A percentile compares a stretch with the other conserved stretches of the same genome.
Conservation (phyloP, 2,888 invertebrate species). For the Tachystola acroxantha region DNA sequence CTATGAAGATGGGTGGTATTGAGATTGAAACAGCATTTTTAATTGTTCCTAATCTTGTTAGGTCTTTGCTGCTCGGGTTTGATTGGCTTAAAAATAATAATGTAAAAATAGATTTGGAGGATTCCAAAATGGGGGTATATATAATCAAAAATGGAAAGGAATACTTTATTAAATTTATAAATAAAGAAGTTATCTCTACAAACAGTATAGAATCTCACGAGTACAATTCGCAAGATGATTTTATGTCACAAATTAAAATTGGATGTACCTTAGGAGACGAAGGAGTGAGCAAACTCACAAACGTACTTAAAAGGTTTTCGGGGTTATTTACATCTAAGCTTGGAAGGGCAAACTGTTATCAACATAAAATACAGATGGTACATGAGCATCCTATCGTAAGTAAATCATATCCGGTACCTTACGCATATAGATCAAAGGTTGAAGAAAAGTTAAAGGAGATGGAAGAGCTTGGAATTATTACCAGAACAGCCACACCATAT, state of each 20-base stretch:
- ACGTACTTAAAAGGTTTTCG: background rate
- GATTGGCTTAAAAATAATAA: constrained; percentile 2
- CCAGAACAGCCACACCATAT: constrained; percentile 12
- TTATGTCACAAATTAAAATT: too few relatives aligned
- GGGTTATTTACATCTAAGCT: background rate
- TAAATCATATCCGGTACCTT: constrained; percentile 4
- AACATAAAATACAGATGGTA: constrained; percentile 1
- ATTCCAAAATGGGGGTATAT: too few relatives aligned
- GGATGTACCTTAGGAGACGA: too few relatives aligned
- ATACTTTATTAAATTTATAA: too few relatives aligned
- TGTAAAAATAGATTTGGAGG: background rate
- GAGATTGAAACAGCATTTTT: background rate
- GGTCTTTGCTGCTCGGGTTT: constrained; percentile 4
- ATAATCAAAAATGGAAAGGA: too few relatives aligned
- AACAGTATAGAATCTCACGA: too few relatives aligned
- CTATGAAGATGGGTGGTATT: background rate
- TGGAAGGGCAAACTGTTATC: constrained; percentile 5
- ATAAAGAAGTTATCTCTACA: too few relatives aligned
- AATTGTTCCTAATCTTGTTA: background rate
- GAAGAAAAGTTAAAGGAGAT: background rate
- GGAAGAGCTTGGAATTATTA: constrained; percentile 13
- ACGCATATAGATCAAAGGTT: constrained; percentile 4
- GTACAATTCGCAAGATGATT: too few relatives aligned
- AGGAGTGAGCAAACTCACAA: background rate
- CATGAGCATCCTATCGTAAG: background rate